A percentile compares a stretch with the other conserved stretches of the same genome.
These are phyloP conservation scores for Drosophila cardini DNA, from an alignment of 1,140 invertebrate genomes.

Conservation along the genomic window DNA sequence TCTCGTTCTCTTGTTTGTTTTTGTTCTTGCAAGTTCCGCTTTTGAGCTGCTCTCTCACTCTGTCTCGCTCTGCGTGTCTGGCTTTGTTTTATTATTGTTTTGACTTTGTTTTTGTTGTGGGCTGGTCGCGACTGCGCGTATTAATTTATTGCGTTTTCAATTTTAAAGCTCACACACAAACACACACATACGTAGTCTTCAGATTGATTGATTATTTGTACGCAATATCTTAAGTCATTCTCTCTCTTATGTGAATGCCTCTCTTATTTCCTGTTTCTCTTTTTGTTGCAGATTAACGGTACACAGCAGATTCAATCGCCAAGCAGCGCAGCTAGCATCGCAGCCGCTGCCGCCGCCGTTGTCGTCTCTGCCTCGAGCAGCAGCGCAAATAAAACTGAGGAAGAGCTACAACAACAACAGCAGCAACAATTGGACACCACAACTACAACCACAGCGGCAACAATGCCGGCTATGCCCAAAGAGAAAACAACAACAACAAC, in stretches of 20 bases:
- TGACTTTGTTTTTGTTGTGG: slow-evolving; percentile 19
- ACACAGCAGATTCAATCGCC: slow-evolving; percentile 67
- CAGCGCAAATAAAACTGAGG: slow-evolving; percentile 40
- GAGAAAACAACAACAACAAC: slow-evolving; percentile 78
- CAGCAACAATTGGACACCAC: slow-evolving; percentile 45
- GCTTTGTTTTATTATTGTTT: slow-evolving; percentile 25
- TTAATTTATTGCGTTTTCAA: slow-evolving; percentile 69
- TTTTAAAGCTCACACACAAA: slow-evolving; percentile 18
- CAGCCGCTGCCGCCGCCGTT: slow-evolving; percentile 56
- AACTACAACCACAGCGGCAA: slow-evolving; percentile 57
- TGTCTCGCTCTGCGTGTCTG: slow-evolving; percentile 14
- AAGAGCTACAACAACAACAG: slow-evolving; percentile 44
- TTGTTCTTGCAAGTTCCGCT: slow-evolving; percentile 50
- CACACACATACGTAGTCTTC: not conserved
- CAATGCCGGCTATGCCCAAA: slow-evolving; percentile 84
- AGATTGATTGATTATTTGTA: slow-evolving; percentile 27
- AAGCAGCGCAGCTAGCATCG: slow-evolving; percentile 57
- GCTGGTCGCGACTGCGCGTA: slow-evolving; percentile 52
- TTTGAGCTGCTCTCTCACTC: slow-evolving; percentile 1
- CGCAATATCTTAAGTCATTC: slow-evolving; percentile 6
- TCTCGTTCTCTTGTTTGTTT: slow-evolving; percentile 17
- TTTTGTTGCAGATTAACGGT: slow-evolving; percentile 75
- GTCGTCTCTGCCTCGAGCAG: slow-evolving; percentile 62
- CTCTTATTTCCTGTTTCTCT: not conserved
- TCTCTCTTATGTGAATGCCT: slow-evolving; percentile 6